Evolutionary conservation across 2,888 invertebrate species (phyloP).

Genomic region (Shargacucullia verbasci): DNA sequence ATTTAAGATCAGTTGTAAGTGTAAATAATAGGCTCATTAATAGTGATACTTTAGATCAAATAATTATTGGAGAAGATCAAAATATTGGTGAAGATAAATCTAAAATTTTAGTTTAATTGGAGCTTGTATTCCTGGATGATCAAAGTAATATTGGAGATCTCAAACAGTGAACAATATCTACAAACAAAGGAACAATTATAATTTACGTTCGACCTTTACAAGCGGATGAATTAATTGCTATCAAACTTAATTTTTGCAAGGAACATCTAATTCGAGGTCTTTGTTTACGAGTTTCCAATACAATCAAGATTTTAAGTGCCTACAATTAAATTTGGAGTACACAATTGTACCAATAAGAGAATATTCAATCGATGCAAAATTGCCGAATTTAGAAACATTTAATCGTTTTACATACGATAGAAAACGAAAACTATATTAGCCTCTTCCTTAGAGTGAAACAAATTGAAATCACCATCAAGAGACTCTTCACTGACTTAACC

Average conservation of each 20-base stretch:
- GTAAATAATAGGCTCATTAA: constrained; percentile 54
- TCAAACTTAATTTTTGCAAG: constrained; percentile 54
- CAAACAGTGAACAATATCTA: constrained; percentile 45
- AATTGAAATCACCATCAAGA: constrained; percentile 7
- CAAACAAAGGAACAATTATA: constrained; percentile 55
- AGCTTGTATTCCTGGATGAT: constrained; percentile 19
- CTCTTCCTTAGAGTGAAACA: constrained; percentile 9
- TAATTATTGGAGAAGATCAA: constrained; percentile 3
- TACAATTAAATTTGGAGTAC: constrained; percentile 52
- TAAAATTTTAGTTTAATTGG: constrained; percentile 11
- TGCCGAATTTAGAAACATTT: constrained; percentile 29
- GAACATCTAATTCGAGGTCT: constrained; percentile 62
- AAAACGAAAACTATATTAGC: constrained; percentile 16
- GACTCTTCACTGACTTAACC: constrained; percentile 15
- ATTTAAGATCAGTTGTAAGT: constrained; percentile 35
- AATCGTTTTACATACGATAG: constrained; percentile 24
- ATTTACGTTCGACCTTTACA: constrained; percentile 51
- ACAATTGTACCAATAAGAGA: constrained; percentile 11
- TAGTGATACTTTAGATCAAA: constrained; percentile 32
- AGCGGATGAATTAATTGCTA: constrained; percentile 63
- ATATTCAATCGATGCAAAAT: constrained; percentile 27
- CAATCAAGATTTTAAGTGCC: constrained; percentile 54
- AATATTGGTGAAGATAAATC: constrained; percentile 11
- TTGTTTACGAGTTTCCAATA: constrained; percentile 59
- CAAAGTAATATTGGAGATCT: constrained; percentile 38